Conservation (phyloP, 2,113 vertebrate genomes). For the Eublepharis macularius region DNA sequence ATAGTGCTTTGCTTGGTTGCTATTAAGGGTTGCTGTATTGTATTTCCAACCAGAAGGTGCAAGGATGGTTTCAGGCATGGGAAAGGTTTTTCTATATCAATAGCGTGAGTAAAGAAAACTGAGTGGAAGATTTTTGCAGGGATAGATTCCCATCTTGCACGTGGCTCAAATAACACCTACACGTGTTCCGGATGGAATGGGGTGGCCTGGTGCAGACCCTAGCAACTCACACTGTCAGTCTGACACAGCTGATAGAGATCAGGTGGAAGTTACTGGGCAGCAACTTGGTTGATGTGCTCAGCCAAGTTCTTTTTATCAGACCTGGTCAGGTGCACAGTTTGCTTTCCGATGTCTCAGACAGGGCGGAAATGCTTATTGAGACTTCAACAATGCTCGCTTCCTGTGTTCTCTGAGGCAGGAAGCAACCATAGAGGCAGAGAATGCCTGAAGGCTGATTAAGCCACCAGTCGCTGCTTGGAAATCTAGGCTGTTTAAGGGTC, state of each 20-base stretch:
- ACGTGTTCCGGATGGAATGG: not conserved
- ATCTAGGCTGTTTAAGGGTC: not conserved
- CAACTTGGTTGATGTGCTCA: not conserved
- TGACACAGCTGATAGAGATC: conserved; percentile 25
- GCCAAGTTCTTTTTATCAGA: conserved; percentile 32
- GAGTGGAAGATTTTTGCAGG: not conserved
- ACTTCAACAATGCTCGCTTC: conserved; percentile 76
- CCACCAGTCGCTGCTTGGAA: not conserved
- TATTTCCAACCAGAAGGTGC: not conserved
- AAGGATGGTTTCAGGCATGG: not conserved
- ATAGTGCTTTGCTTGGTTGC: not conserved
- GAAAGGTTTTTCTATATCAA: not conserved
- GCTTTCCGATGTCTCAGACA: conserved; percentile 54
- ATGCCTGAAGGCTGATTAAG: conserved; percentile 18
- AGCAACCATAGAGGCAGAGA: conserved; percentile 50
- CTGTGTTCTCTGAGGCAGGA: conserved; percentile 74
- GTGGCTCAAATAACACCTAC: not conserved
- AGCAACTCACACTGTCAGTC: not conserved
- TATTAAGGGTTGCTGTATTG: not conserved
- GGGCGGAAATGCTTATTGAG: conserved; percentile 69
- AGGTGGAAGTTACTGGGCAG: conserved; percentile 26
- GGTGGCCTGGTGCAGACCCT: not conserved
- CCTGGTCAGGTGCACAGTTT: conserved; percentile 60
- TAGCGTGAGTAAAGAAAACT: not conserved
- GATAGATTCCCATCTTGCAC: not conserved